Evolutionary conservation across 1,140 invertebrate genomes (phyloP), one percentile per base, ranked within the genome.

Genomic region (Bombus turneri): DNA sequence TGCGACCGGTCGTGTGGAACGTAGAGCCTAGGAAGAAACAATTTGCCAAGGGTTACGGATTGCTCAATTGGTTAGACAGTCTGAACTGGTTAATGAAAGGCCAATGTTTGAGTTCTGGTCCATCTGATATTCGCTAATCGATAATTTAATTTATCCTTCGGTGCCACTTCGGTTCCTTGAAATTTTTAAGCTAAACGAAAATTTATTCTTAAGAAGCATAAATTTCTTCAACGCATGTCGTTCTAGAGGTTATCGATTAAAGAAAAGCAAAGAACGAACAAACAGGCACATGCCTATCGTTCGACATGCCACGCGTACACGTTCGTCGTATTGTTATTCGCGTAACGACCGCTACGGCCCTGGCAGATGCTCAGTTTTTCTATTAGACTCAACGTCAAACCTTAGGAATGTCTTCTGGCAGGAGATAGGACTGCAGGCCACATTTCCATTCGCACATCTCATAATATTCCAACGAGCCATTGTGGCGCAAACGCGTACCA

Each of bases 291-390:
- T n/a, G 39, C 66, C 73, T 47, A 57, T 69, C 71, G 74, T 53
- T 68, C 66, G 73, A 79, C 57, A 68, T 47, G 43, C 43, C 68
- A 59, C 64, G 37, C 57, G 57, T 57, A 64, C 66, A 66, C 81
- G 75, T 64, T 62, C 66, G 31, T n/a, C 76, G 76, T 89, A 90
- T 90, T 90, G 78, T 87, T 64, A 90, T 90, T 90, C 87, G 68
- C 41, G 43, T 34, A 66, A 83, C 77, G 74, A 31, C 68, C n/a
- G 31, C 85, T 66, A 85, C 77, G 87, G 62, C 73, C 39, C 88
- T 88, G 88, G 88, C 88, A 88, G 71, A 76, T 87, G 85, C 87
- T 85, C 88, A 89, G 87, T 90, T 90, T 90, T 89, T 89, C 82
- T 89, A 88, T 90, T 86, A 62, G 78, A 88, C 47, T 47, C 66